phyloP scores from a whole-genome alignment of 2,888 invertebrate genomes.

The Sipha maydis region DNA sequence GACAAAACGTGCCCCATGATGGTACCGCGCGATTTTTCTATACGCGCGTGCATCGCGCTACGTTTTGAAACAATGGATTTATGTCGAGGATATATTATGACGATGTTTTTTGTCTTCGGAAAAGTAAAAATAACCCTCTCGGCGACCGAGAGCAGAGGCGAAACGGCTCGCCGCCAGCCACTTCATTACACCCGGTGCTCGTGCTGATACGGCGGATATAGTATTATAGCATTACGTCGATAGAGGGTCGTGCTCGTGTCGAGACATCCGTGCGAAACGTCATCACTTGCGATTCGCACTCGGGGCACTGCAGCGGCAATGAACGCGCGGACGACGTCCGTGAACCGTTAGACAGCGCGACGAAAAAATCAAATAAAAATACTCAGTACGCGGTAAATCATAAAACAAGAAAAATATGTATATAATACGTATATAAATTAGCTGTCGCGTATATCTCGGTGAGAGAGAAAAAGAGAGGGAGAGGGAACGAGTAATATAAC shows the following conservation, averaged over 20 bases:
- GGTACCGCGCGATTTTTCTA: slow-evolving; percentile 51
- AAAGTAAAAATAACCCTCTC: slow-evolving; percentile 36
- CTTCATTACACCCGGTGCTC: slow-evolving; percentile 17
- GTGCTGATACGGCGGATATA: slow-evolving; percentile 46
- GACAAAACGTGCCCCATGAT: slow-evolving; percentile 55
- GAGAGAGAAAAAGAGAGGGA: not conserved
- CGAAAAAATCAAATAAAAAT: not conserved
- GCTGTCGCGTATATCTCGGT: not conserved
- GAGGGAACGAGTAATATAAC: not conserved
- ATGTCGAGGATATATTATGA: slow-evolving; percentile 33
- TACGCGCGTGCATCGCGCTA: not conserved
- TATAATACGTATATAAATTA: not conserved
- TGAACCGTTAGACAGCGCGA: not conserved
- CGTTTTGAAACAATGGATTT: slow-evolving; percentile 53
- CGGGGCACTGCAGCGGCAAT: too few relatives aligned
- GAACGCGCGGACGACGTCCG: not conserved
- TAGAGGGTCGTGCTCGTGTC: not conserved
- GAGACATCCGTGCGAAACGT: not conserved
- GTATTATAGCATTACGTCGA: not conserved
- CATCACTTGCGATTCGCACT: not conserved
- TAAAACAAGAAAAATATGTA: not conserved
- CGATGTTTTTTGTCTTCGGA: not conserved
- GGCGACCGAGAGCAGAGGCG: not conserved
- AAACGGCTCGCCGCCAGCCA: slow-evolving; percentile 5
- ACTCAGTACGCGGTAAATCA: not conserved